Conservation (phyloP, 1,140 invertebrate genomes). For the Cryptotermes secundus region DNA sequence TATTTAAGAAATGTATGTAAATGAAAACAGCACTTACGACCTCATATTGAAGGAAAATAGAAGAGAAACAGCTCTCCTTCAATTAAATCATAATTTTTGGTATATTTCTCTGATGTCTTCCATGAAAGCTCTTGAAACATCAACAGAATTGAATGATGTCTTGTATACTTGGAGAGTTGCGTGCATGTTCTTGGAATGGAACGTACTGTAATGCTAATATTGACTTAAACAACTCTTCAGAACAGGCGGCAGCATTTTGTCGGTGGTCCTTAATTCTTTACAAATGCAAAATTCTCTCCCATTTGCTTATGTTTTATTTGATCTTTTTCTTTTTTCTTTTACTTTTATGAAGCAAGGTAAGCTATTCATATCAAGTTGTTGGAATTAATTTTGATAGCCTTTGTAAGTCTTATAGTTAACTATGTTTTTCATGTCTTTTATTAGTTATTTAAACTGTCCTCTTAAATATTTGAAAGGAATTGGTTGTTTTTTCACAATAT, state of each 20-base stretch:
- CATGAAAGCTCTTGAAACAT: constrained; percentile 15
- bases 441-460: too few species aligned
- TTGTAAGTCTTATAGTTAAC: too few species aligned
- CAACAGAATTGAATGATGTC: constrained; percentile 12
- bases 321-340: neutral
- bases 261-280: constrained; percentile 25
- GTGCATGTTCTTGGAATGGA: constrained; percentile 13
- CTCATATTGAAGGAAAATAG: neutral
- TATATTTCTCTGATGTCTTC: constrained; percentile 4
- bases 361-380: too few species aligned
- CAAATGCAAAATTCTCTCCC: constrained; percentile 28
- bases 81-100: neutral
- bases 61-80: neutral
- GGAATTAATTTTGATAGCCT: too few species aligned
- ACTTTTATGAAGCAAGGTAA: too few species aligned
- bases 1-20: neutral
- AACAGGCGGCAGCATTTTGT: constrained; percentile 3
- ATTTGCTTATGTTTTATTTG: constrained; percentile 22
- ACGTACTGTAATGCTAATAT: constrained; percentile 27
- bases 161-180: neutral
- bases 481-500: too few species aligned
- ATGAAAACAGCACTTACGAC: neutral
- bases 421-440: too few species aligned
- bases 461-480: too few species aligned
- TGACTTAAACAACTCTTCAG: constrained; percentile 24